phyloP scores from a whole-genome alignment of 2,113 vertebrate genomes.

The Hemiscyllium ocellatum region DNA sequence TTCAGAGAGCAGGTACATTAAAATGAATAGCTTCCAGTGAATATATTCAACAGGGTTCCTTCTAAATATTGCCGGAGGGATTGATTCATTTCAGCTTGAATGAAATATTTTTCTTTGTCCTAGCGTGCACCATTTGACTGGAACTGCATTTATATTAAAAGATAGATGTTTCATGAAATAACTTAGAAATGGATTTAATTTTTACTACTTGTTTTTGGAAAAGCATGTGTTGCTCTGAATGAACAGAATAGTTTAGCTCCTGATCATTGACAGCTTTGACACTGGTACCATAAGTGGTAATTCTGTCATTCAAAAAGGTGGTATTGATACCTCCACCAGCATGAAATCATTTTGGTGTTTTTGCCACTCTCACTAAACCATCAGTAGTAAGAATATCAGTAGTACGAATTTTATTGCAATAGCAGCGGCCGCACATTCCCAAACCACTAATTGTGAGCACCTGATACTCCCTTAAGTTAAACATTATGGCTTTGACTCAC shows the following conservation, averaged over 20 bases:
- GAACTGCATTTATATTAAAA: neutral
- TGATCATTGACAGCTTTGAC: neutral
- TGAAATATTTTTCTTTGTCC: neutral
- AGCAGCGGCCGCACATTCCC: neutral
- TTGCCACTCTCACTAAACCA: neutral
- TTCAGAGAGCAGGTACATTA: neutral
- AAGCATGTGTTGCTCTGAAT: neutral
- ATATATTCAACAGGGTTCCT: neutral
- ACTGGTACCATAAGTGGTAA: neutral
- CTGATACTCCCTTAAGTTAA: neutral
- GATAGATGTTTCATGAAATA: slow-evolving; percentile 11
- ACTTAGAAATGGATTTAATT: neutral
- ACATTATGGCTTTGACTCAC: too few relatives aligned
- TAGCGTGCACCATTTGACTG: neutral
- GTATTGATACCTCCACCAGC: neutral
- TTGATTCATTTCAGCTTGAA: neutral
- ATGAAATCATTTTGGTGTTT: neutral
- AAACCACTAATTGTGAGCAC: neutral
- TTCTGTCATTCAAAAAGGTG: neutral
- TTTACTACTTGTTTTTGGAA: neutral
- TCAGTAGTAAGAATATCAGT: neutral
- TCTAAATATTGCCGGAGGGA: neutral
- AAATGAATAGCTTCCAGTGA: neutral
- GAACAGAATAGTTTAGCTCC: neutral
- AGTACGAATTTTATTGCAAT: too few relatives aligned